Evolutionary conservation across 2,797 vertebrate genomes (phyloP).

Genomic region (Prunella strophiata): DNA sequence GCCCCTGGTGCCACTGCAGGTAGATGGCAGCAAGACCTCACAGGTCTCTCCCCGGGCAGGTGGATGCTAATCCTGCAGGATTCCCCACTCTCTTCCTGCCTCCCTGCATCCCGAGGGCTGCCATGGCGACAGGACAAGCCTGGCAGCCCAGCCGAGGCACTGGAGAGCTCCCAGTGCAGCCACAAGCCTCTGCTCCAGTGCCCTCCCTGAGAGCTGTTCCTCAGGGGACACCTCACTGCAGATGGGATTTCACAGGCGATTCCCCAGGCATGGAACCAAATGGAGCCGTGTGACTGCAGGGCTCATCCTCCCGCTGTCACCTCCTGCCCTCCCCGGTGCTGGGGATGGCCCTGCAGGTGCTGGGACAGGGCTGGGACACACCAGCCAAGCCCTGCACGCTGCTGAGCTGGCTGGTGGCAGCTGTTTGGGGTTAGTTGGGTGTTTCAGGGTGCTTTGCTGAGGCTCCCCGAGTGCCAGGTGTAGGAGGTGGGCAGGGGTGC

Average conservation of each 20-base stretch:
- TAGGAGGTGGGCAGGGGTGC: neutral
- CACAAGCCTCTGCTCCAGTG: neutral
- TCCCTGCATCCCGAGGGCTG: neutral
- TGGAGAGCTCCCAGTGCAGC: neutral
- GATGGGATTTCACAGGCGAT: neutral
- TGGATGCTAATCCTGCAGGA: neutral
- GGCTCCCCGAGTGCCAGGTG: neutral
- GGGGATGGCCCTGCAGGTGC: neutral
- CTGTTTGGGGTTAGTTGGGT: neutral
- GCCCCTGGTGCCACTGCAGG: neutral
- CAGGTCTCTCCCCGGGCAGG: neutral
- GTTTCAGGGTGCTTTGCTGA: neutral
- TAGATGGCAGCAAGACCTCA: neutral
- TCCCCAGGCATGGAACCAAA: neutral
- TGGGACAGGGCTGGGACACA: neutral
- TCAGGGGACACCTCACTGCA: neutral
- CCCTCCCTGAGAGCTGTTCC: neutral
- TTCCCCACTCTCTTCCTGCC: neutral
- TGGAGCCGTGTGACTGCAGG: neutral
- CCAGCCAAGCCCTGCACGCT: neutral
- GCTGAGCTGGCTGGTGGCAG: neutral
- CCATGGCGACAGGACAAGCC: neutral
- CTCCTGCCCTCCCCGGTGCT: neutral
- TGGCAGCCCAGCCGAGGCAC: neutral
- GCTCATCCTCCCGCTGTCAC: neutral